These are phyloP conservation scores for Calyptomena viridis DNA, from an alignment of 2,113 vertebrate genomes.

Conservation along the genomic window DNA sequence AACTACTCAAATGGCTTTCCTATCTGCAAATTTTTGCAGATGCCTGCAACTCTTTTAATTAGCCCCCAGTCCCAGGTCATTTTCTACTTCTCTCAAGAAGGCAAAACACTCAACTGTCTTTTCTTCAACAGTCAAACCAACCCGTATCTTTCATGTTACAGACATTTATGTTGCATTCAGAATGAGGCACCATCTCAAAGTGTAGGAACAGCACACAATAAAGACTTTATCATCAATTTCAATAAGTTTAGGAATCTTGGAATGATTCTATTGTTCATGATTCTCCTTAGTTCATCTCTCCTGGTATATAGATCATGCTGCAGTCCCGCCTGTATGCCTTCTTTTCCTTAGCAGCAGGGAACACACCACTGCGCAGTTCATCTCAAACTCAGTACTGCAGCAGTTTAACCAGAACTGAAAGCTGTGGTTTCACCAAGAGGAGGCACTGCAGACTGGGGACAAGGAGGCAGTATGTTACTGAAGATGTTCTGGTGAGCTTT, in stretches of 20 bases:
- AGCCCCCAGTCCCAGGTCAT: conserved; percentile 11
- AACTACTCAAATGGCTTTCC: background rate
- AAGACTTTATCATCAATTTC: conserved; percentile 17
- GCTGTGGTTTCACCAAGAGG: background rate
- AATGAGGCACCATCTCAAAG: background rate
- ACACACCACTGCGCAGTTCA: background rate
- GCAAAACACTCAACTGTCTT: background rate
- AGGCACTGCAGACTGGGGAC: background rate
- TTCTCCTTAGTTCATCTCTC: conserved; percentile 15
- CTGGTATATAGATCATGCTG: background rate
- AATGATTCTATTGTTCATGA: conserved; percentile 13
- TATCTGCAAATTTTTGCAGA: conserved; percentile 33
- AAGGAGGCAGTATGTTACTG: background rate
- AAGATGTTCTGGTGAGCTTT: background rate
- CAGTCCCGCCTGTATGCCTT: background rate
- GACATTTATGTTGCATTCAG: background rate
- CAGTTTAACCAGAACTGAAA: background rate
- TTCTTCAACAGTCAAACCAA: background rate
- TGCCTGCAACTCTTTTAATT: conserved; percentile 43
- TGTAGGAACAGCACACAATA: background rate
- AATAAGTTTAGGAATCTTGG: conserved; percentile 17
- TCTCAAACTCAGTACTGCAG: background rate
- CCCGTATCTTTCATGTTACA: background rate
- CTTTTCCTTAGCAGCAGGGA: background rate
- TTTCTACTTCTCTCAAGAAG: conserved; percentile 10